Base-by-base conservation (phyloP, 2,888 invertebrate species). In the Luperina nickerlii region DNA sequence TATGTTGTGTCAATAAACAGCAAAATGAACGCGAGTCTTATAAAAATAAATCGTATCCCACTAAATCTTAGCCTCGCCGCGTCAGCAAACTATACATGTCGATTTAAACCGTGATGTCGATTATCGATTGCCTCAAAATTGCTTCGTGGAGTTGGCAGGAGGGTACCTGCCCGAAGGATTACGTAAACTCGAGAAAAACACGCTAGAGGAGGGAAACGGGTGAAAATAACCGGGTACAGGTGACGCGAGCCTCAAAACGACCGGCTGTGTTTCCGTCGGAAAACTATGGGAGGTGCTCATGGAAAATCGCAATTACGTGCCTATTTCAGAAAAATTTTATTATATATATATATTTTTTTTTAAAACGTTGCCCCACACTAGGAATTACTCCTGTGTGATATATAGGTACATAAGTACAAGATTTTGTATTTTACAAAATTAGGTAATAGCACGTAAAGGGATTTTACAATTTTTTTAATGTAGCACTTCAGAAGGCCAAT, bases 111-210 rank as follows among this genome's bases (percentile, higher is more conserved):
- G 68, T 69, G 83, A 82, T 88, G 88, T 88, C 87, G 86, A 65
- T 66, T 89, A 92, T 90, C 83, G 92, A 92, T 92, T 90, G 85
- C 78, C 73, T 82, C 74, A 78, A 90, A 91, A 92, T 91, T 90
- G 90, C 89, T 87, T 90, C 87, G 85, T 88, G 86, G 81, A 88
- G 89, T 89, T 87, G 88, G 77, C 86, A 73, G 60, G 24, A n/a
- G 24, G 57, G 76, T 72, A 82, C 76, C 76, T n/a, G 11, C 11
- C 73, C 74, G 68, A 78, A 68, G 78, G 87, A 83, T 90, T 91
- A 88, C 86, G 84, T 90, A 86, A 89, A 75, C 80, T 84, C 65
- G 81, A 89, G 87, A 88, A 91, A 91, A 90, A 88, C 87, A 88
- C 71, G 83, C 57, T 54, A 57, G 76, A 67, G 70, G 76, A 81